Conservation (phyloP, 2,113 vertebrate species). For the Grus americana region DNA sequence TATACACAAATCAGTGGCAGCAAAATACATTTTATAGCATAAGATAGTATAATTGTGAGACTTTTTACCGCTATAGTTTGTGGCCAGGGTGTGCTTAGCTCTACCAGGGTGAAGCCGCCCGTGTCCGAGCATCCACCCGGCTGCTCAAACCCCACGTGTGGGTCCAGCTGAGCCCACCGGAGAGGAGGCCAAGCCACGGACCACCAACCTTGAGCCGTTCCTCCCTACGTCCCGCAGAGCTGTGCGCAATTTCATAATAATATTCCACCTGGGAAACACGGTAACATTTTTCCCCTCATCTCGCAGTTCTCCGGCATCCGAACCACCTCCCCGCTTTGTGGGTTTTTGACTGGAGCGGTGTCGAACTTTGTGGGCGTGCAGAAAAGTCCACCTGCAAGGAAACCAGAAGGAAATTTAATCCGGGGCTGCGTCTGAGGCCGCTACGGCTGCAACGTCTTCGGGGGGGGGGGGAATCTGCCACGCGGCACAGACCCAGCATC, state of each 20-base stretch:
- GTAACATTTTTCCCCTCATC: conserved; percentile 74
- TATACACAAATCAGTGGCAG: background rate
- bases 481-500: fast-evolving
- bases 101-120: background rate
- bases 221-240: conserved; percentile 63
- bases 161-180: background rate
- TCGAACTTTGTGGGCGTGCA: conserved; percentile 78
- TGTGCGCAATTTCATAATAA: conserved; percentile 70
- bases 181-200: background rate
- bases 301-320: conserved; percentile 66
- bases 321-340: conserved; percentile 69
- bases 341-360: conserved; percentile 71
- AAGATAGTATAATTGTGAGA: background rate
- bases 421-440: background rate
- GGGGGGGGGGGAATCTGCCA: fast-evolving
- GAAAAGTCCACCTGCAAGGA: conserved; percentile 64
- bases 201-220: conserved; percentile 72
- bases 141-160: fast-evolving
- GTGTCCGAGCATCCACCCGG: background rate
- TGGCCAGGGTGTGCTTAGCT: background rate
- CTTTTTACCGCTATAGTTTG: background rate
- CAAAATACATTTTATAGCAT: background rate
- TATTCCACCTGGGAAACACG: conserved; percentile 70
- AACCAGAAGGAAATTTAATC: background rate
- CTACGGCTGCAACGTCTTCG: background rate